Evolutionary conservation across 2,888 invertebrate genomes (phyloP).

Genomic region (Leptogaster cylindrica): DNA sequence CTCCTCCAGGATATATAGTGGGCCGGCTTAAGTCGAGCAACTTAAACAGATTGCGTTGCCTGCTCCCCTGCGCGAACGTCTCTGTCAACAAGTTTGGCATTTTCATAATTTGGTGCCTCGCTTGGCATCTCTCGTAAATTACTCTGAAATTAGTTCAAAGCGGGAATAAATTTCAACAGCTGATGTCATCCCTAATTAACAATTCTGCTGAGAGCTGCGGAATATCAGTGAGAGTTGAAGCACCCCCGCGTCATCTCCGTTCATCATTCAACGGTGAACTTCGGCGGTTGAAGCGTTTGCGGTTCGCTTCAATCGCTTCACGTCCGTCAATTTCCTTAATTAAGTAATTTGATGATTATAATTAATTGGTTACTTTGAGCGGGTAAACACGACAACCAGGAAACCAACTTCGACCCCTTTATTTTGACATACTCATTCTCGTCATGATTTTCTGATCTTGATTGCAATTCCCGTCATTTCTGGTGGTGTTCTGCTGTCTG

Average conservation of each 20-base stretch:
- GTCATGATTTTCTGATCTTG: too few species aligned
- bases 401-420: too few species aligned
- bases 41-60: too few species aligned
- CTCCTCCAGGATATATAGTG: background rate
- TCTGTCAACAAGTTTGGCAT: background rate
- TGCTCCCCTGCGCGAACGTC: background rate
- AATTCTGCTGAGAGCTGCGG: constrained; percentile 52
- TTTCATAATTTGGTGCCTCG: constrained; percentile 10
- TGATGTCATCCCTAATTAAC: constrained; percentile 62
- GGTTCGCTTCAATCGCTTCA: constrained; percentile 7
- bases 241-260: background rate
- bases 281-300: background rate
- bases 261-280: background rate
- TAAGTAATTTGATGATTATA: constrained; percentile 39
- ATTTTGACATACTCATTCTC: too few species aligned
- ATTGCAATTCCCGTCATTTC: too few species aligned
- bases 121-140: constrained; percentile 30
- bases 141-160: constrained; percentile 34
- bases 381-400: too few species aligned
- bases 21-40: background rate
- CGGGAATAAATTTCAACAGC: constrained; percentile 51
- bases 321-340: constrained; percentile 24
- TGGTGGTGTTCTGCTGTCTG: too few species aligned
- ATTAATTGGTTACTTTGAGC: constrained; percentile 19
- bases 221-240: constrained; percentile 21